Evolutionary conservation across 30 jellyfish, hydroid and myxozoan species (phyloP), one percentile per base, ranked within the genome.

Genomic region (Pelagia noctiluca): DNA sequence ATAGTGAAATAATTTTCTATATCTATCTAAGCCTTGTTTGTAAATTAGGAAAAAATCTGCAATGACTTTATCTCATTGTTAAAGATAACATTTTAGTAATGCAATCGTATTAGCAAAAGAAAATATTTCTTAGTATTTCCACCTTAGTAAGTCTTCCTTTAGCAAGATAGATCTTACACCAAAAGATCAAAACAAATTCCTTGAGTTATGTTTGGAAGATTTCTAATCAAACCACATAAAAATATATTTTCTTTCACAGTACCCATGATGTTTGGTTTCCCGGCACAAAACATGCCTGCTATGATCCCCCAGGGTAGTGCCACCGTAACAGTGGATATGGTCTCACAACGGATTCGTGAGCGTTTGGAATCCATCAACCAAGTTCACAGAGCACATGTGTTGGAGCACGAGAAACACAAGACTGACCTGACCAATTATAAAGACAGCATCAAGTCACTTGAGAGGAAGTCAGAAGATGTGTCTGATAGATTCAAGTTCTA

Each of bases 331-430:
- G 95, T 88, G 5, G 99, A 95, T 16, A 78, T 88, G 95, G 93
- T 95, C 12, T 82, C 93, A 19, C 89, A 88, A 32, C 76, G 92
- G 50, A 69, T 95, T n/a, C 75, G 76, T 16, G 97, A 95, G 36
- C 90, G 96, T 4, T 47, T 95, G 36, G 63, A 68, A 31, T 84
- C 99, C 12, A 53, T 90, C 29, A 88, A 75, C 63, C 97, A 95
- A 85, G 89, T 95, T 25, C 96, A 88, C 71, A 84, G 97, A 57
- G 83, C 95, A 0, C 99, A 95, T 84, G 60, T 37, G 0, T 93
- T 75, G 25, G 97, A 95, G 64, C 69, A 30, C 1, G 97, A 89
- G 21, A 95, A 95, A 69, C 82, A 68, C 74, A 80, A 75, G 48
- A 76, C 35, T 10, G 97, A 84, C 49, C 77, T 88, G 21, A 64